These are phyloP conservation scores for Mormyrops attenuatus DNA, from an alignment of 2,797 vertebrate genomes.

Conservation along the genomic window DNA sequence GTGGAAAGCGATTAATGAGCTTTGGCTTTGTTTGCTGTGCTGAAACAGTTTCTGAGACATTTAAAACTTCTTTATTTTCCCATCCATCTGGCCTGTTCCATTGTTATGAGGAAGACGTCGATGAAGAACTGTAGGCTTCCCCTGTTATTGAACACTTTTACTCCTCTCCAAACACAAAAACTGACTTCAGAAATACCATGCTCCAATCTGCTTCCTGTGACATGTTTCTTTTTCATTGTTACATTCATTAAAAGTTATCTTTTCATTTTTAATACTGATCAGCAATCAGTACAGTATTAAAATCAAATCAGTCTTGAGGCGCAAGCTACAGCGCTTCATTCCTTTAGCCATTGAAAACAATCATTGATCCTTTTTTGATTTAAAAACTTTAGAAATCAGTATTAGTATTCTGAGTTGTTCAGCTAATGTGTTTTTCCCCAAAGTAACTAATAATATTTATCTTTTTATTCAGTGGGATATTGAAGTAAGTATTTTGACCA, in stretches of 20 bases:
- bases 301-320: not conserved
- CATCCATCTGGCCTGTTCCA: not conserved
- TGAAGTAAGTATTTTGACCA: not conserved
- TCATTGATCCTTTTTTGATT: not conserved
- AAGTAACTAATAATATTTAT: not conserved
- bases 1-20: not conserved
- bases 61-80: conserved; percentile 14
- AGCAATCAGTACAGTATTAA: too few species aligned
- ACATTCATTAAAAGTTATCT: not conserved
- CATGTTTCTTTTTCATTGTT: not conserved
- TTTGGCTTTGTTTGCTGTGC: not conserved
- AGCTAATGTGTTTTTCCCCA: not conserved
- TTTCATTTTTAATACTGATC: not conserved
- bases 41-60: not conserved
- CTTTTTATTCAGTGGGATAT: not conserved
- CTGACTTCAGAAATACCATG: not conserved
- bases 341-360: not conserved
- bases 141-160: not conserved
- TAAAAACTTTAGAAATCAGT: not conserved
- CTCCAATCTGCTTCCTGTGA: not conserved
- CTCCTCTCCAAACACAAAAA: not conserved
- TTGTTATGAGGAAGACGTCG: not conserved
- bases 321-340: not conserved
- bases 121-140: not conserved
- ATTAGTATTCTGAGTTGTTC: not conserved